Evolutionary conservation across 37 sponge, comb jelly and placozoan species (phyloP).

Genomic region (Halisarca cf. caerulea): DNA sequence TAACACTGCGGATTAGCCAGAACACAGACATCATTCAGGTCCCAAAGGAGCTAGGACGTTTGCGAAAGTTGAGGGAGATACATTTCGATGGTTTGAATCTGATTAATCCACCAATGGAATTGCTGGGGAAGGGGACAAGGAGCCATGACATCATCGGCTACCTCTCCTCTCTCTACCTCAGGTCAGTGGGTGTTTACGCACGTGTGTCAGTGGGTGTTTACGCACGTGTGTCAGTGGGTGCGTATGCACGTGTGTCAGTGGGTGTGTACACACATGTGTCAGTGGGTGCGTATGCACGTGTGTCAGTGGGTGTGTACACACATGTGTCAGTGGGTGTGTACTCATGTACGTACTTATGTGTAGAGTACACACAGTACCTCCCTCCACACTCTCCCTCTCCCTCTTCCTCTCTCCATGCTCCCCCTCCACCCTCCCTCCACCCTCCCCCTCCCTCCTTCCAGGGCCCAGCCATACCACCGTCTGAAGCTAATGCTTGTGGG

Average conservation of each 20-base stretch:
- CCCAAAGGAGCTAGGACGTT: constrained; percentile 65
- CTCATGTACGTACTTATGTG: too few relatives aligned
- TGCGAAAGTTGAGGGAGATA: constrained; percentile 80
- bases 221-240: too few relatives aligned
- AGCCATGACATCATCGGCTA: constrained; percentile 86
- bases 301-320: too few relatives aligned
- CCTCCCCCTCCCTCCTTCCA: background rate
- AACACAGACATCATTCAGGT: constrained; percentile 72
- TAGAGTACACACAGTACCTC: too few relatives aligned
- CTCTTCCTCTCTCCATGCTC: too few relatives aligned
- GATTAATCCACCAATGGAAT: constrained; percentile 80
- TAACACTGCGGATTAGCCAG: constrained; percentile 64
- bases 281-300: too few relatives aligned
- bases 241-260: too few relatives aligned
- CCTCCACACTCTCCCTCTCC: too few relatives aligned
- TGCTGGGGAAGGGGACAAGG: constrained; percentile 72
- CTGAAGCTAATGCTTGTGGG: constrained; percentile 94
- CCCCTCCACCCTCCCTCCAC: too few relatives aligned
- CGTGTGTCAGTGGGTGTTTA: too few relatives aligned
- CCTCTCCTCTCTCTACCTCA: constrained; percentile 72
- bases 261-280: too few relatives aligned
- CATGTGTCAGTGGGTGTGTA: too few relatives aligned
- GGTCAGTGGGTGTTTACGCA: constrained; percentile 38
- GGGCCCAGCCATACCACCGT: constrained; percentile 87
- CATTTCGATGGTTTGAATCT: constrained; percentile 76